Conservation (phyloP, 1,140 invertebrate genomes). For the Triops cancriformis region DNA sequence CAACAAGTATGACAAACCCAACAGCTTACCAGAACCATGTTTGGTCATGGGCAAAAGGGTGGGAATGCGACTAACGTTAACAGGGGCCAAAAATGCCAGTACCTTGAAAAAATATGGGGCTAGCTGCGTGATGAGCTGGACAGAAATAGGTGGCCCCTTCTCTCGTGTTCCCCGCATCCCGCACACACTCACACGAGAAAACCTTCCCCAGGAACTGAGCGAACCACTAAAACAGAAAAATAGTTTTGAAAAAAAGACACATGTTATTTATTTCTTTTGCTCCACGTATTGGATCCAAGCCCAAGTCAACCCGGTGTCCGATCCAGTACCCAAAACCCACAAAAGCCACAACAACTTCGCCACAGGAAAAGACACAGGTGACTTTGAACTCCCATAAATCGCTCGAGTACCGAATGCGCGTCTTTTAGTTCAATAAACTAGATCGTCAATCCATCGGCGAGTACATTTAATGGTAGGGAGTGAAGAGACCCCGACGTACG, state of each 20-base stretch:
- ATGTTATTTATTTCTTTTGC: neutral
- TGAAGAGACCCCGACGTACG: no score
- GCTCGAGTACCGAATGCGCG: no score
- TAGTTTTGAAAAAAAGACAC: neutral
- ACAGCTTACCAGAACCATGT: neutral
- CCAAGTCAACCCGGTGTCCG: neutral
- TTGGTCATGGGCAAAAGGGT: neutral
- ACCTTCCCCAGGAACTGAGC: no score
- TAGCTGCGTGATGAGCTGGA: conserved; percentile 4
- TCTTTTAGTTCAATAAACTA: no score
- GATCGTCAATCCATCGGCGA: no score
- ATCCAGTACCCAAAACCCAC: neutral
- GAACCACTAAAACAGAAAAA: no score
- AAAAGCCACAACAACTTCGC: neutral
- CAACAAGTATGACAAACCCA: neutral
- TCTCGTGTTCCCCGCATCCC: neutral
- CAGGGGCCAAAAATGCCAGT: neutral
- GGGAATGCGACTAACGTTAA: neutral
- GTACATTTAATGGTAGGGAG: no score
- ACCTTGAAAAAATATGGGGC: neutral
- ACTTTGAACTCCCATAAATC: neutral
- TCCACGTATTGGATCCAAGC: neutral
- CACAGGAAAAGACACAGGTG: neutral
- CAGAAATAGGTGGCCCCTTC: neutral
- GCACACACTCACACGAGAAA: no score